A percentile compares a stretch with the other conserved stretches of the same genome.
phyloP scores from a whole-genome alignment of 1,140 invertebrate genomes.

The Drosophila kanapiae region DNA sequence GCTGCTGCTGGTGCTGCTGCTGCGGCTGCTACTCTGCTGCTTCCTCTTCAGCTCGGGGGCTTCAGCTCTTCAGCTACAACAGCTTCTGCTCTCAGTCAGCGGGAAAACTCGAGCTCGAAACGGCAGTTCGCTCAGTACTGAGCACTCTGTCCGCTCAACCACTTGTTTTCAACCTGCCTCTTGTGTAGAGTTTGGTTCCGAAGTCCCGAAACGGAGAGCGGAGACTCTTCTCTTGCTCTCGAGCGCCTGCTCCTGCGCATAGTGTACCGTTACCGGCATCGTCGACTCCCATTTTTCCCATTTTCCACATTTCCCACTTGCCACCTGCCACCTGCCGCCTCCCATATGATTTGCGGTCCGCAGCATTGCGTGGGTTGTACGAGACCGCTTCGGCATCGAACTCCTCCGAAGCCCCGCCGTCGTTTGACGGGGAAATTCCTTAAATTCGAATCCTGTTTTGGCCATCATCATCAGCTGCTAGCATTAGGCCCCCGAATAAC shows the following conservation, averaged over 20 bases:
- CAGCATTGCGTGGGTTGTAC: slow-evolving; percentile 29
- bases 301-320: slow-evolving; percentile 3
- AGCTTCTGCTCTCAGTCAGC: slow-evolving; percentile 54
- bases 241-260: slow-evolving; percentile 38
- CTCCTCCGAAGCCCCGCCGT: slow-evolving; percentile 4
- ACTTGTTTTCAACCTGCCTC: slow-evolving; percentile 81
- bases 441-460: slow-evolving; percentile 45
- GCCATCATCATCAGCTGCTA: slow-evolving; percentile 58
- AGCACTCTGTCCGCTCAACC: slow-evolving; percentile 73
- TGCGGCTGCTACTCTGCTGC: slow-evolving; percentile 23
- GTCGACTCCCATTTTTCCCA: slow-evolving; percentile 29
- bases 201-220: slow-evolving; percentile 13
- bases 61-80: slow-evolving; percentile 44
- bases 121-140: slow-evolving; percentile 75
- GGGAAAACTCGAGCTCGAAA: slow-evolving; percentile 69
- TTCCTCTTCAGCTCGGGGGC: slow-evolving; percentile 37
- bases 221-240: neutral
- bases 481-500: slow-evolving; percentile 7
- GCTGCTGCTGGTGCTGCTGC: slow-evolving; percentile 29
- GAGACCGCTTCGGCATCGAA: slow-evolving; percentile 6
- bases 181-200: slow-evolving; percentile 49
- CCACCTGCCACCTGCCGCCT: slow-evolving; percentile 4
- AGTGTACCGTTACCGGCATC: slow-evolving; percentile 37
- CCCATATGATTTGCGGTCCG: slow-evolving; percentile 44
- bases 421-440: slow-evolving; percentile 22